Base-by-base conservation (phyloP, 2,888 invertebrate genomes). In the Anthrax anthrax region DNA sequence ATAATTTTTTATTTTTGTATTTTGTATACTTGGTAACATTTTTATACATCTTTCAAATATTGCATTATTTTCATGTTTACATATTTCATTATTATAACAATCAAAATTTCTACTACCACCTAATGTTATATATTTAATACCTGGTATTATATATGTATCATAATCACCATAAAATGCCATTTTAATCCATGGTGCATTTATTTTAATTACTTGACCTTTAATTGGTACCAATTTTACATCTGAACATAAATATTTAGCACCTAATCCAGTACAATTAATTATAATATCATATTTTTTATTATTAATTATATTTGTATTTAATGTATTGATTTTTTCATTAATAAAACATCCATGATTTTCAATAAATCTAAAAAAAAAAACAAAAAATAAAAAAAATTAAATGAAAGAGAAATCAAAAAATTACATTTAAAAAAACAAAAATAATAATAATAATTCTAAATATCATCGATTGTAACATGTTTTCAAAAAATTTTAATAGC, bases 101-200 rank as follows among this genome's bases (percentile, higher is more conserved):
- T 85, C 88, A 55, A 79, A 89, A 56, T 89, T 84, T 45, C 92
- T 72, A 40, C 82, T 80, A 0, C 94, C 94, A 1, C 96, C 95
- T 32, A 95, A 67, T 1, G 87, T 87, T 0, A 88, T 83, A 1
- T 68, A 64, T 52, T 81, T 75, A 50, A 80, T 72, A 0, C 80
- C 83, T 6, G 92, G 91, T 47, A 92, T 76, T 2, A 94, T 75
- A 61, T 94, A 94, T 0, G 89, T 83, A 55, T 89, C 87, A 49
- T 79, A 76, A 59, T 91, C 91, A 0, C 80, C 84, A 59, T 88
- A 94, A 60, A 85, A 85, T 45, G 88, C 90, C 10, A 80, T 81
- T 67, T 89, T 90, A 40, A 94, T 70, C 90, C 91, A 94, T 0
- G 91, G 90, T 1, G 91, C 92, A 47, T 76, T 74, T 1, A 79